Conservation (phyloP, 2,888 invertebrate genomes). For the Shargacucullia verbasci region DNA sequence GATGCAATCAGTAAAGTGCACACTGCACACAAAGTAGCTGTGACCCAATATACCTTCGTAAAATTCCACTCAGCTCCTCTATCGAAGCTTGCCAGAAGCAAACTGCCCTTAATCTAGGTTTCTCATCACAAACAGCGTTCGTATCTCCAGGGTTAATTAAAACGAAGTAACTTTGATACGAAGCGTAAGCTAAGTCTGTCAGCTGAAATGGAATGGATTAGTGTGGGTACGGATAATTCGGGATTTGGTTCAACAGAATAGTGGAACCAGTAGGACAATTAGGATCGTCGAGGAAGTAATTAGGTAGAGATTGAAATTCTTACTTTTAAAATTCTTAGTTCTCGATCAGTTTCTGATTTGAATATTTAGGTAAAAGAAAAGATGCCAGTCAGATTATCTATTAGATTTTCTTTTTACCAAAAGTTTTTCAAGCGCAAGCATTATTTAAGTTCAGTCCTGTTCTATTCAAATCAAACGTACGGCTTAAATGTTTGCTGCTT, state of each 20-base stretch:
- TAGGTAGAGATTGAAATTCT: conserved; percentile 28
- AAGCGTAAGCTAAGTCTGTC: conserved; percentile 18
- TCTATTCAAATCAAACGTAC: too few relatives aligned
- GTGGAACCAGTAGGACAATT: conserved; percentile 28
- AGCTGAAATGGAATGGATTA: conserved; percentile 44
- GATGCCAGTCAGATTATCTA: too few relatives aligned
- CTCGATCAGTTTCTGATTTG: too few relatives aligned
- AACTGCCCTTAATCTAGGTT: not conserved
- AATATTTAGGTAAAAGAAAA: too few relatives aligned
- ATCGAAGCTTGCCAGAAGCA: conserved; percentile 1
- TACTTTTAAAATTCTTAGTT: conserved; percentile 1
- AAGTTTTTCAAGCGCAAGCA: too few relatives aligned
- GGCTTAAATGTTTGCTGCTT: too few relatives aligned
- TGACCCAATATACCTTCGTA: not conserved
- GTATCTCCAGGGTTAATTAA: conserved; percentile 39
- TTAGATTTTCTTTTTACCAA: too few relatives aligned
- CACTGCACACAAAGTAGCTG: too few relatives aligned
- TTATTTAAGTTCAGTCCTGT: too few relatives aligned
- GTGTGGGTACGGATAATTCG: conserved; percentile 31
- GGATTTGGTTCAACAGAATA: conserved; percentile 33
- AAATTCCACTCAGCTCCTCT: not conserved
- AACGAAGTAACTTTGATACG: conserved; percentile 42
- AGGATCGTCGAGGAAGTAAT: conserved; percentile 35
- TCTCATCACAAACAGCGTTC: not conserved
- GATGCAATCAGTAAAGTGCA: too few relatives aligned